Evolutionary conservation across 2,888 invertebrate species (phyloP), one percentile per base, ranked within the genome.

Genomic region (Drosophila greeni): DNA sequence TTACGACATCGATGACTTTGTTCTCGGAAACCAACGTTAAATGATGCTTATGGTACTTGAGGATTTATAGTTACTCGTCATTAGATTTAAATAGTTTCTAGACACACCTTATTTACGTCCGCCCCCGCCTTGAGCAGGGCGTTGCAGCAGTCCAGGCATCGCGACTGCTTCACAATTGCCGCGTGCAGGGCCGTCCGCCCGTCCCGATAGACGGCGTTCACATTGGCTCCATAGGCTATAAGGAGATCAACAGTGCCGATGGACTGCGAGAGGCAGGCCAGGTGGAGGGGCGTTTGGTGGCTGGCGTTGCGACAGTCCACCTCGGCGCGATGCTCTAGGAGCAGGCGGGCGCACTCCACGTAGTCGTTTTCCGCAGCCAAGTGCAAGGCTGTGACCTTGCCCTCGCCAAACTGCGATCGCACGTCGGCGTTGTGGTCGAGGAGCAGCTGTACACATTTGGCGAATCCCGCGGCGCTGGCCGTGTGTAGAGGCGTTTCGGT

Each of bases 321-420:
- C 49, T 93, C 91, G 1, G 97, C 95, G 1, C 94, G 93, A 48
- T 93, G 92, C 20, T 94, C 92, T 3, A 96, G 86, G 2, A 96
- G 89, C 20, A 95, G 87, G 53, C 91, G 90, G 1, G 94, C 93
- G 74, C 96, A 95, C 72, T 94, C 94, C 0, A 92, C 92, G 83
- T 94, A 94, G 7, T 96, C 95, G 77, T 96, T 96, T 85, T 96
- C 95, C 0, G 96, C 95, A 6, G 97, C 95, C 76, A 97, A 89
- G 89, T 97, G 97, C 29, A 97, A 88, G 2, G 97, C 94, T 0
- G 97, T 96, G 53, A 94, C 92, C 80, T 93, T 91, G 23, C 92
- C 92, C 2, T 90, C 85, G 0, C 95, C 95, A 70, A 92, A 90
- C 68, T 94, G 94, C 0, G 95, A 94, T 51, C 93, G 90, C 1